Conservation (phyloP, 1,140 invertebrate genomes). For the Drosophila malerkotliana region DNA sequence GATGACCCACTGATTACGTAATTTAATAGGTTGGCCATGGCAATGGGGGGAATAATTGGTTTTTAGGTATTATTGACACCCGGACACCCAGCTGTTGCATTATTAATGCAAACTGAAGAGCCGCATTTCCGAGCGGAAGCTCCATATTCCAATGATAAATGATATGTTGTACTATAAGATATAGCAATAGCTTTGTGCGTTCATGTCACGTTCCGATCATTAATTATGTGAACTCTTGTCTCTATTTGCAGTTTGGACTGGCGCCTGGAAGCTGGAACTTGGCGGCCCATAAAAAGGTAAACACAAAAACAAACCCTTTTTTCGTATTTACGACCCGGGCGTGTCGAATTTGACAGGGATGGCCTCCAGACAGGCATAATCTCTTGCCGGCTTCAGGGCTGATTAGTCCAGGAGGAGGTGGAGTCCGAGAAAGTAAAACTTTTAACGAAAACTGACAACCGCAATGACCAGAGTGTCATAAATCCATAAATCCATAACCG, state of each 20-base stretch:
- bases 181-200: slow-evolving; percentile 41
- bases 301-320: slow-evolving; percentile 3
- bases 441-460: slow-evolving; percentile 79
- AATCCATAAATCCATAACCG: slow-evolving; percentile 81
- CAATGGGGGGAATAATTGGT: slow-evolving; percentile 60
- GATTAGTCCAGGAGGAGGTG: slow-evolving; percentile 43
- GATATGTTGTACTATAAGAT: slow-evolving; percentile 23
- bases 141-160: slow-evolving; percentile 65
- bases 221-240: slow-evolving; percentile 72
- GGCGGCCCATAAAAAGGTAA: slow-evolving; percentile 64
- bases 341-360: slow-evolving; percentile 65
- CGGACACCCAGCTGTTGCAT: slow-evolving; percentile 68
- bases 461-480: slow-evolving; percentile 81
- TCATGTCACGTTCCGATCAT: slow-evolving; percentile 72
- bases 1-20: slow-evolving; percentile 56
- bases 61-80: slow-evolving; percentile 75
- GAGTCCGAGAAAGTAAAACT: slow-evolving; percentile 52
- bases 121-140: slow-evolving; percentile 65
- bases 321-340: slow-evolving; percentile 52
- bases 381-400: slow-evolving; percentile 27
- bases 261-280: slow-evolving; percentile 62
- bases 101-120: slow-evolving; percentile 65
- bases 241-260: slow-evolving; percentile 70
- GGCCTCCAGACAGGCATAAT: slow-evolving; percentile 39
- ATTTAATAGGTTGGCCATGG: slow-evolving; percentile 71